These are phyloP conservation scores for Stegostoma tigrinum DNA, from an alignment of 2,113 vertebrate genomes.

Conservation along the genomic window DNA sequence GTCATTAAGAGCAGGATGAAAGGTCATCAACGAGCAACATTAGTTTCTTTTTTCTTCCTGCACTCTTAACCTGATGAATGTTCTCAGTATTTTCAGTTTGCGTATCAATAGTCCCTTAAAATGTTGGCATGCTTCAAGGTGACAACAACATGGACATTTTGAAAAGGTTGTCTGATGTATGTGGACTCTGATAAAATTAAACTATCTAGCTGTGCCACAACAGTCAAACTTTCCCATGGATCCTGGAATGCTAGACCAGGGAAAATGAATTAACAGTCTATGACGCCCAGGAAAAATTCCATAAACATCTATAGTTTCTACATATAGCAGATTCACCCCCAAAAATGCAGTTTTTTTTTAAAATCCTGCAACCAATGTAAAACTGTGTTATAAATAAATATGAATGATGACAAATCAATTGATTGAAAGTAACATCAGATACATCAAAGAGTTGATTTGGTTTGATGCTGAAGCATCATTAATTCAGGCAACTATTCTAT, in stretches of 20 bases:
- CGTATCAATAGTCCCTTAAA: not conserved
- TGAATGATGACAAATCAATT: not conserved
- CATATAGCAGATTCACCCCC: not conserved
- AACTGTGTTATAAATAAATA: not conserved
- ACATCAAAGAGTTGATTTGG: conserved; percentile 16
- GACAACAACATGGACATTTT: not conserved
- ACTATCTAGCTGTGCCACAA: not conserved
- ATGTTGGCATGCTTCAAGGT: not conserved
- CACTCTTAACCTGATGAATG: not conserved
- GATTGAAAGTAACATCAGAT: not conserved
- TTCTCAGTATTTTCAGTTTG: not conserved
- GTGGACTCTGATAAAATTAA: not conserved
- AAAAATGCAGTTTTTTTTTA: not conserved
- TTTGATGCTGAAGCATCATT: not conserved
- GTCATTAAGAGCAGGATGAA: not conserved
- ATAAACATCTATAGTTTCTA: not conserved
- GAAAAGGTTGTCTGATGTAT: not conserved
- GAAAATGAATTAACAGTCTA: not conserved
- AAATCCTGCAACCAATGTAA: not conserved
- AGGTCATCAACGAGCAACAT: not conserved
- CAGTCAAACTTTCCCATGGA: not conserved
- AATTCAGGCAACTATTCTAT: not conserved
- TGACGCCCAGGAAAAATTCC: not conserved
- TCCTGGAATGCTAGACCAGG: not conserved
- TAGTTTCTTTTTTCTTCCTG: not conserved